Evolutionary conservation across 2,888 invertebrate species (phyloP).

Genomic region (Ditula angustiorana): DNA sequence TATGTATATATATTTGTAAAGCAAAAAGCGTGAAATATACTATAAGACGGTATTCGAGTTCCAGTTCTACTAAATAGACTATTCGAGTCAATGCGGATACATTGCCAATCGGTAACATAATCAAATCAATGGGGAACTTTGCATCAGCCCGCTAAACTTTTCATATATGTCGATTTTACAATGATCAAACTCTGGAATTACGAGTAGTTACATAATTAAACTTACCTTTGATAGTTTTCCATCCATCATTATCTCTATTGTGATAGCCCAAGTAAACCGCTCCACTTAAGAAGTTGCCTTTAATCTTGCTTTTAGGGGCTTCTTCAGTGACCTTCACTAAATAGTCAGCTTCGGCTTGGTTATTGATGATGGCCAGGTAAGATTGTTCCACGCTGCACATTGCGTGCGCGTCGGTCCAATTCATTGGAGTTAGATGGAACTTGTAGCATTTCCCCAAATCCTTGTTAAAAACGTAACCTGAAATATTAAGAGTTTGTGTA

Average conservation of each 20-base stretch:
- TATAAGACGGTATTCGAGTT: no score
- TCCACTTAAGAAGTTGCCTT: slow-evolving; percentile 41
- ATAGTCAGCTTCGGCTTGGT: slow-evolving; percentile 56
- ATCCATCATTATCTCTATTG: slow-evolving; percentile 50
- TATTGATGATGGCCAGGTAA: slow-evolving; percentile 65
- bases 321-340: slow-evolving; percentile 55
- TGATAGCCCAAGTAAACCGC: slow-evolving; percentile 46
- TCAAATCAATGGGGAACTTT: no score
- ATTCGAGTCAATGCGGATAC: no score
- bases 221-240: slow-evolving; percentile 62
- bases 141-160: no score
- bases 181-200: not conserved
- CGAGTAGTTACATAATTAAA: not conserved
- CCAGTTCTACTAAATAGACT: no score
- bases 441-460: slow-evolving; percentile 65
- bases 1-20: no score
- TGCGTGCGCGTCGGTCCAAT: slow-evolving; percentile 65
- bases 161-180: no score
- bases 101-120: no score
- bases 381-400: slow-evolving; percentile 65
- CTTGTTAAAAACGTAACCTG: slow-evolving; percentile 62
- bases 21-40: no score
- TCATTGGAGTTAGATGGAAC: slow-evolving; percentile 61
- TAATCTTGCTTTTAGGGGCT: slow-evolving; percentile 54
- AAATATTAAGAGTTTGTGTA: no score